Evolutionary conservation across 2,113 vertebrate species (phyloP).

Genomic region (Australoheros scitulus): DNA sequence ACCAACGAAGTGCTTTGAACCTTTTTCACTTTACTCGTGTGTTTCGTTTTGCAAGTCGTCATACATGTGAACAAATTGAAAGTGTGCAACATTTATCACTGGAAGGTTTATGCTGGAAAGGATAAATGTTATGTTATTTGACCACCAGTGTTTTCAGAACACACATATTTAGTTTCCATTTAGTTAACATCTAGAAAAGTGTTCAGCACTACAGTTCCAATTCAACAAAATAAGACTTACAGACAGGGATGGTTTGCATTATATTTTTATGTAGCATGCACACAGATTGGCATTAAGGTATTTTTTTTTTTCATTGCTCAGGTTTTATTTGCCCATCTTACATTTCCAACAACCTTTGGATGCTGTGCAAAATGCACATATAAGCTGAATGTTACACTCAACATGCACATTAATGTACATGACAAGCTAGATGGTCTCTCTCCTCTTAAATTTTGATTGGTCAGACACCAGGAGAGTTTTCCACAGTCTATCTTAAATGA

Average conservation of each 20-base stretch:
- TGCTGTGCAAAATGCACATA: rapidly evolving
- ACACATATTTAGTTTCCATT: background rate
- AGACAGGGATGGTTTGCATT: background rate
- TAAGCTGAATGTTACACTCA: background rate
- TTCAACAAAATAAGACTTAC: background rate
- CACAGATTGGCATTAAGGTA: background rate
- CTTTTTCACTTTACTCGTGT: background rate
- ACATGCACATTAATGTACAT: background rate
- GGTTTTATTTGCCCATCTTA: background rate
- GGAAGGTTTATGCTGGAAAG: background rate
- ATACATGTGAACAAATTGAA: background rate
- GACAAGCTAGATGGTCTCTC: background rate
- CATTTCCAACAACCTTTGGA: background rate
- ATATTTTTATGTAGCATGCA: background rate
- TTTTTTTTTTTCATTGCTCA: background rate
- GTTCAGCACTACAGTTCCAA: conserved; percentile 15
- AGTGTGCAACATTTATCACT: background rate
- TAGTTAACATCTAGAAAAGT: background rate
- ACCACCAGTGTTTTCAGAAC: background rate
- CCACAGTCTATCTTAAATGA: rapidly evolving
- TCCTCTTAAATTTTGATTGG: background rate
- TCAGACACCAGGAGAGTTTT: background rate
- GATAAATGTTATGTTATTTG: background rate
- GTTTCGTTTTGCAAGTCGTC: background rate
- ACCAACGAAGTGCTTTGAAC: background rate